Conservation (phyloP, 2,797 vertebrate genomes). For the Acanthiza pusilla region DNA sequence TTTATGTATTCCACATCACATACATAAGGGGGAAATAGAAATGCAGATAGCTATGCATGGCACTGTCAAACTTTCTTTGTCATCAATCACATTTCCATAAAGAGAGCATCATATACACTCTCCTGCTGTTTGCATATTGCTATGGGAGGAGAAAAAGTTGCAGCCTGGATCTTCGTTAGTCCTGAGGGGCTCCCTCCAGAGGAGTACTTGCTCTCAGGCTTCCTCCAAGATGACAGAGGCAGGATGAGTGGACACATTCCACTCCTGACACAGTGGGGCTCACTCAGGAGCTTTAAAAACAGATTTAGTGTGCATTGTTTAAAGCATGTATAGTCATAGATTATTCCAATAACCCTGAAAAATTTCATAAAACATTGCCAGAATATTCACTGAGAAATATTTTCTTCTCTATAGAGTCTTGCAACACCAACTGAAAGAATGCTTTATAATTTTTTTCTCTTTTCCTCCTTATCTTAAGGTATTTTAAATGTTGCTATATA, state of each 20-base stretch:
- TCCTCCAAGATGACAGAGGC: background rate
- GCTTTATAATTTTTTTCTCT: background rate
- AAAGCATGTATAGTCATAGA: background rate
- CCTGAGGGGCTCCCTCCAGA: conserved; percentile 51
- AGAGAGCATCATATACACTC: background rate
- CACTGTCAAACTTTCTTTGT: conserved; percentile 6
- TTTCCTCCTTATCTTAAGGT: background rate
- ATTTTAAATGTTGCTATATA: background rate
- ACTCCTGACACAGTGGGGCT: background rate
- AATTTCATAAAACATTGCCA: background rate
- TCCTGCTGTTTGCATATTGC: background rate
- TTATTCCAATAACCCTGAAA: background rate
- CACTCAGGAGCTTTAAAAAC: background rate
- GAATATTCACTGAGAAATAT: background rate
- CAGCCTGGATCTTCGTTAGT: background rate
- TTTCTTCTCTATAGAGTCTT: background rate
- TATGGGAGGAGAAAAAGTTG: conserved; percentile 37
- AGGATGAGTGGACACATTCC: conserved; percentile 29
- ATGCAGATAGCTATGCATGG: background rate
- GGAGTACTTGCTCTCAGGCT: background rate
- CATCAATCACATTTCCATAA: background rate
- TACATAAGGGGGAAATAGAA: background rate
- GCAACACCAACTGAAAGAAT: background rate
- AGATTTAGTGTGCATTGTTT: background rate
- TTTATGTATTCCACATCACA: background rate